Evolutionary conservation across 2,797 vertebrate genomes (phyloP).

Genomic region (Aldrovandia affinis): DNA sequence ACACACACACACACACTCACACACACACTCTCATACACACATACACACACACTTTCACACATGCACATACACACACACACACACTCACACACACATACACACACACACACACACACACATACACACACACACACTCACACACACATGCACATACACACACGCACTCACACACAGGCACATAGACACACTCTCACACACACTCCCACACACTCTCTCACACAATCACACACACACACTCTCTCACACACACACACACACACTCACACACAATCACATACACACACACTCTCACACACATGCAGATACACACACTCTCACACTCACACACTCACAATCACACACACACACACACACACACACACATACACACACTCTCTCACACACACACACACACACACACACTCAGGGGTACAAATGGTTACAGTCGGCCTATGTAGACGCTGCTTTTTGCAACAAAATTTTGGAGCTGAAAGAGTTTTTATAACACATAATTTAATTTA

Average conservation of each 20-base stretch:
- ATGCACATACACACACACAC: too few relatives aligned
- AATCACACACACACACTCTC: background rate
- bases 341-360: background rate
- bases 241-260: background rate
- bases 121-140: too few relatives aligned
- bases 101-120: too few relatives aligned
- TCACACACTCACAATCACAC: background rate
- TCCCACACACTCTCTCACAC: background rate
- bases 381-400: background rate
- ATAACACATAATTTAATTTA: constrained; percentile 68
- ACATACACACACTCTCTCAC: background rate
- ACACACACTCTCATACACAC: constrained; percentile 31
- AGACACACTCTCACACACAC: too few relatives aligned
- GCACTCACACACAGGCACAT: too few relatives aligned
- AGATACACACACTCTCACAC: too few relatives aligned
- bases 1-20: constrained; percentile 33
- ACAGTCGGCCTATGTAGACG: constrained; percentile 28
- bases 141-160: too few relatives aligned
- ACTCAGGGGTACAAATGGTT: constrained; percentile 63
- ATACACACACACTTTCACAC: too few relatives aligned
- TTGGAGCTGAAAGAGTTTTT: constrained; percentile 47
- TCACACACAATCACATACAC: too few relatives aligned
- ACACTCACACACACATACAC: too few relatives aligned
- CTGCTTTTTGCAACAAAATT: constrained; percentile 53
- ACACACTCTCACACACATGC: too few relatives aligned